Percentiles rank a stretch among this genome's conserved stretches.
phyloP scores from a whole-genome alignment of 2,888 invertebrate genomes.

The Pyrochroa serraticornis region DNA sequence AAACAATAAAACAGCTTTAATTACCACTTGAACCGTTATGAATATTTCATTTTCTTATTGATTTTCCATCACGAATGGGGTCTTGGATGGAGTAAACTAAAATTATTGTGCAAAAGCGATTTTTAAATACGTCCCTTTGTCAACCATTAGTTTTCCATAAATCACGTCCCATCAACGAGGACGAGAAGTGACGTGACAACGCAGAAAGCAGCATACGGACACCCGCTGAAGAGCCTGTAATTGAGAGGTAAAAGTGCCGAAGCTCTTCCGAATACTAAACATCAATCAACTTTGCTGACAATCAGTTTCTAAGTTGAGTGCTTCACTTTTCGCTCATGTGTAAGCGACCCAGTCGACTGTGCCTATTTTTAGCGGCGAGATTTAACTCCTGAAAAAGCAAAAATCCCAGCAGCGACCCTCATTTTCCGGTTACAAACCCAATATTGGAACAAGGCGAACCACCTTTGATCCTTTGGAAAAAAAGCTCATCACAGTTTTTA shows the following conservation, averaged over 20 bases:
- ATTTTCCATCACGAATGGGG: no score
- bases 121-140: neutral
- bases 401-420: neutral
- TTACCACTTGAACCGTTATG: no score
- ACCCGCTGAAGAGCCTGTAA: slow-evolving; percentile 3
- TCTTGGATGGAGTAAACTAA: no score
- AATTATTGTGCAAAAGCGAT: no score
- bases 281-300: slow-evolving; percentile 20
- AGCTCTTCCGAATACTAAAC: slow-evolving; percentile 15
- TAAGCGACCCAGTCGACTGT: slow-evolving; percentile 4
- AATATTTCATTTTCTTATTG: no score
- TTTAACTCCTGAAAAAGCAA: slow-evolving; percentile 4
- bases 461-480: no score
- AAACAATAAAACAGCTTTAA: no score
- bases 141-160: slow-evolving; percentile 3
- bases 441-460: no score
- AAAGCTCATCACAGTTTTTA: no score
- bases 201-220: slow-evolving; percentile 4
- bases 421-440: neutral
- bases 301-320: slow-evolving; percentile 12
- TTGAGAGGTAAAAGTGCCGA: slow-evolving; percentile 15
- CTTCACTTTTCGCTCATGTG: slow-evolving; percentile 1
- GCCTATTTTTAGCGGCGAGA: neutral
- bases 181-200: slow-evolving; percentile 8
- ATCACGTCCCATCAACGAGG: neutral